A percentile compares a stretch with the other conserved stretches of the same genome.
phyloP scores from a whole-genome alignment of 2,797 vertebrate genomes.

The Danio jaintianensis region DNA sequence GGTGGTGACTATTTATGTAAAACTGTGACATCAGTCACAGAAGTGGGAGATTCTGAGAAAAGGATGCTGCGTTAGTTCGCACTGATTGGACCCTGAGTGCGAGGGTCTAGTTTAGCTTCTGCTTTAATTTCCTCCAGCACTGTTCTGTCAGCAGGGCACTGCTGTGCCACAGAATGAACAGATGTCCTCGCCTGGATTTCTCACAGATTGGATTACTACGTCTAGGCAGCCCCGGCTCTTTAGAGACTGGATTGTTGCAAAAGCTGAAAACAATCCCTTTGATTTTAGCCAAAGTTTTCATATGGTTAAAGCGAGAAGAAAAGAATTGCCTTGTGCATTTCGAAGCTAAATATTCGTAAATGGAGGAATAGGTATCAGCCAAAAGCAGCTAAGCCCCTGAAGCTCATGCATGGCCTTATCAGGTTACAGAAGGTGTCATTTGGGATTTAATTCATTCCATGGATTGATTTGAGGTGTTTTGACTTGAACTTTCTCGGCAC shows the following conservation, averaged over 20 bases:
- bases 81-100: conserved; percentile 13
- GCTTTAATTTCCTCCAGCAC: conserved; percentile 68
- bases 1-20: background rate
- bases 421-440: conserved; percentile 5
- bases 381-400: background rate
- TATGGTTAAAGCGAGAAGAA: background rate
- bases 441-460: conserved; percentile 4
- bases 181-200: conserved; percentile 66
- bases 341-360: conserved; percentile 6
- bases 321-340: background rate
- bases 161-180: conserved; percentile 64
- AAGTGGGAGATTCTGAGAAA: background rate
- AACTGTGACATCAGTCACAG: conserved; percentile 1
- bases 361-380: background rate
- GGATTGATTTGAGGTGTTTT: conserved; percentile 18
- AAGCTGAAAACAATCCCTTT: conserved; percentile 11
- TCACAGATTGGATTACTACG: conserved; percentile 64
- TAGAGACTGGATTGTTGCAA: conserved; percentile 56
- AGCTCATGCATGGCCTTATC: conserved; percentile 12
- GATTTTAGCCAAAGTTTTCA: background rate
- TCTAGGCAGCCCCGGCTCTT: conserved; percentile 59
- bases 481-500: background rate
- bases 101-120: conserved; percentile 33
- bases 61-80: background rate
- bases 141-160: conserved; percentile 56